Evolutionary conservation across 1,140 invertebrate species (phyloP).

Genomic region (Chironomus striatipennis): DNA sequence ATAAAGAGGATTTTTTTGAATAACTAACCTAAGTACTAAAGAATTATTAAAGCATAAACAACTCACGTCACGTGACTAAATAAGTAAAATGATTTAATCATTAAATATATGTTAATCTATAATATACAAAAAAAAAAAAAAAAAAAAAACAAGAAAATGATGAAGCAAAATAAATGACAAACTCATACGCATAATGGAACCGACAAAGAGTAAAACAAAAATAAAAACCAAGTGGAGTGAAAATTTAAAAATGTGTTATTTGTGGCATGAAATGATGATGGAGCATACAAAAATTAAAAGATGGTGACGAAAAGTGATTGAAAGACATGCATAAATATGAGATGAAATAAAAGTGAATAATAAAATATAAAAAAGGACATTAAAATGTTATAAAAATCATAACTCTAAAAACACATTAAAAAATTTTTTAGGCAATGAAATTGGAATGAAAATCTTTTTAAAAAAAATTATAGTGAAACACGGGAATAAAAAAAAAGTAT

Average conservation of each 20-base stretch:
- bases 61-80: conserved; percentile 12
- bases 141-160: background rate
- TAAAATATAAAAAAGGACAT: background rate
- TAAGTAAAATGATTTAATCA: conserved; percentile 11
- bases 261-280: too few species aligned
- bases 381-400: background rate
- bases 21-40: background rate
- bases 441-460: conserved; percentile 1
- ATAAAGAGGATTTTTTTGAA: conserved; percentile 46
- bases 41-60: background rate
- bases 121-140: conserved; percentile 6
- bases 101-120: conserved; percentile 6
- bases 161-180: too few species aligned
- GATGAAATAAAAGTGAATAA: too few species aligned
- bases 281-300: background rate
- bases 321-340: background rate
- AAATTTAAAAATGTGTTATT: background rate
- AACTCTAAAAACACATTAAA: background rate
- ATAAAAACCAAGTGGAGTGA: background rate
- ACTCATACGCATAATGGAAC: too few species aligned
- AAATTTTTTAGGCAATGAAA: conserved; percentile 17
- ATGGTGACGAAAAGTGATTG: background rate
- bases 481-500: background rate
- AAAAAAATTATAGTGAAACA: conserved; percentile 6
- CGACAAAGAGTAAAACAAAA: background rate